These are phyloP conservation scores for Charanyca ferruginea DNA, from an alignment of 2,888 invertebrate species.

Conservation along the genomic window DNA sequence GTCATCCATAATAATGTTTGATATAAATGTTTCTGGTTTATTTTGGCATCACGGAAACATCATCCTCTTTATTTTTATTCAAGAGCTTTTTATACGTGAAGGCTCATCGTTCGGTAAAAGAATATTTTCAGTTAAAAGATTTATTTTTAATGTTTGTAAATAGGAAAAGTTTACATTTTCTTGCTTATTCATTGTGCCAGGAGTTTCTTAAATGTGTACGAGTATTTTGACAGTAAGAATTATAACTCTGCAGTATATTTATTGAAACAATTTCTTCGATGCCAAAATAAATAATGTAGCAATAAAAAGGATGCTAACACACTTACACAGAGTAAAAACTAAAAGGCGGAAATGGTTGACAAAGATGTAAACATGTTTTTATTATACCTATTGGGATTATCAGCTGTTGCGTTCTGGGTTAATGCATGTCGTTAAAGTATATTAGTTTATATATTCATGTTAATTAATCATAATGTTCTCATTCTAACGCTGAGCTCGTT, in stretches of 20 bases:
- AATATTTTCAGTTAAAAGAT: conserved; percentile 37
- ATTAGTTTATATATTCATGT: conserved; percentile 51
- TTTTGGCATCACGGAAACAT: conserved; percentile 65
- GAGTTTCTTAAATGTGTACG: conserved; percentile 7
- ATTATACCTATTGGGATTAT: conserved; percentile 42
- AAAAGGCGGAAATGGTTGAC: conserved; percentile 35
- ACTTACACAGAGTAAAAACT: not conserved
- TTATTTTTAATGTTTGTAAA: conserved; percentile 34
- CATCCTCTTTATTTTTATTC: conserved; percentile 49
- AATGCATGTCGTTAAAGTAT: conserved; percentile 44
- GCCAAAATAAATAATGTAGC: conserved; percentile 19
- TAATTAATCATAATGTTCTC: conserved; percentile 60
- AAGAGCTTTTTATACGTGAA: conserved; percentile 18
- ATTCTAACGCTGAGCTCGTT: conserved; percentile 50
- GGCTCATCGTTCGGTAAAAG: conserved; percentile 3
- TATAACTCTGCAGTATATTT: conserved; percentile 19
- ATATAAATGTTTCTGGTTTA: conserved; percentile 58
- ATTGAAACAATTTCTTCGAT: conserved; percentile 12
- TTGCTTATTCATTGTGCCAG: conserved; percentile 4
- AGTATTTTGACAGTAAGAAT: conserved; percentile 31
- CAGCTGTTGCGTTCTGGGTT: conserved; percentile 50
- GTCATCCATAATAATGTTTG: conserved; percentile 50
- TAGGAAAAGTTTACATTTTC: conserved; percentile 17
- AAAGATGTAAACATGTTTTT: conserved; percentile 39
- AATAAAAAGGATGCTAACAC: conserved; percentile 8